Evolutionary conservation across 2,888 invertebrate species (phyloP).

Genomic region (Andrena bucephala): DNA sequence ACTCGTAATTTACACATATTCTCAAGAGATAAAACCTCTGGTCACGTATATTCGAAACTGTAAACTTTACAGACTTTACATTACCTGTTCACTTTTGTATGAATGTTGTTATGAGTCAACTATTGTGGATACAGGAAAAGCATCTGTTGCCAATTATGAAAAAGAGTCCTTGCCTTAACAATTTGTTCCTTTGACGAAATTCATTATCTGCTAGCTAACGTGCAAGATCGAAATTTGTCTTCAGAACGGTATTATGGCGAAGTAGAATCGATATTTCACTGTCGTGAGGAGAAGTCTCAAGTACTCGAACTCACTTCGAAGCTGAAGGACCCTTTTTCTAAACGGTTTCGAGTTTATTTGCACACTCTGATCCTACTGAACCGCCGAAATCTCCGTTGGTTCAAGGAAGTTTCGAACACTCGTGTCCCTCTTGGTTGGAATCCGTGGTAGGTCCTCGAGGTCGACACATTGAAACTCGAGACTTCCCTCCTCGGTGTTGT

Average conservation of each 20-base stretch:
- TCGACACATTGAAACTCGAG: constrained; percentile 3
- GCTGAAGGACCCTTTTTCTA: constrained; percentile 36
- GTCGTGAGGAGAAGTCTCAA: constrained; percentile 39
- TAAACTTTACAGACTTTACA: too few relatives aligned
- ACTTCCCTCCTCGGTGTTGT: background rate
- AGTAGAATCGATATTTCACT: constrained; percentile 62
- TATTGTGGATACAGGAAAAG: background rate
- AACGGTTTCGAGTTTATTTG: constrained; percentile 62
- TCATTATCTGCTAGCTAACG: constrained; percentile 18
- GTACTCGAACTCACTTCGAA: constrained; percentile 42
- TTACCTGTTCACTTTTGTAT: too few relatives aligned
- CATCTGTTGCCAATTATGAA: background rate
- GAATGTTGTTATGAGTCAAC: too few relatives aligned
- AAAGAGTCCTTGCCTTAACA: background rate
- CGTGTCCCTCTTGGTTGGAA: background rate
- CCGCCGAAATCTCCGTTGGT: constrained; percentile 36
- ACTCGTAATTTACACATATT: too few relatives aligned
- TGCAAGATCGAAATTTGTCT: constrained; percentile 77
- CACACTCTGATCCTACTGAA: constrained; percentile 50
- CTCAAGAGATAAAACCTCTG: too few relatives aligned
- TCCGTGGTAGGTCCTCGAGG: constrained; percentile 2
- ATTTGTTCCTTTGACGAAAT: constrained; percentile 12
- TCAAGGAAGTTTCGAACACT: constrained; percentile 33
- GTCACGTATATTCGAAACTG: too few relatives aligned
- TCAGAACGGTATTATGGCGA: constrained; percentile 81